These are phyloP conservation scores for Scortum barcoo DNA, from an alignment of 2,113 vertebrate species.

Conservation along the genomic window DNA sequence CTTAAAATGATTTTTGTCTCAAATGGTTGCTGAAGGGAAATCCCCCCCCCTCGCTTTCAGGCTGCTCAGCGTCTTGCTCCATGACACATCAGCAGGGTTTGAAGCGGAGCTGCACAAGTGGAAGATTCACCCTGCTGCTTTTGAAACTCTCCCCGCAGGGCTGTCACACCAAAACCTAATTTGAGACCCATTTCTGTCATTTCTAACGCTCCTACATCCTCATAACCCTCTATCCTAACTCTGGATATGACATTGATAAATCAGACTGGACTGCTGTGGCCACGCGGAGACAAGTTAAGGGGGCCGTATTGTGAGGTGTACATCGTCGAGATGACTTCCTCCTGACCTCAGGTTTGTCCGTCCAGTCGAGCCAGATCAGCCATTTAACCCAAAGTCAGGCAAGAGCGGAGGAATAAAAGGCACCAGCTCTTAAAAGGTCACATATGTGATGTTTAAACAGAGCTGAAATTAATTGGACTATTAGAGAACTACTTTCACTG, in stretches of 20 bases:
- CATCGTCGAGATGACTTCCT: constrained; percentile 15
- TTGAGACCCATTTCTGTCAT: constrained; percentile 47
- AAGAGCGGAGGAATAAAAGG: background rate
- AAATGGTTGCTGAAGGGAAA: background rate
- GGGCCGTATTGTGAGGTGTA: constrained; percentile 10
- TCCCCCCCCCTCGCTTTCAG: background rate
- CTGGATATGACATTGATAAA: constrained; percentile 51
- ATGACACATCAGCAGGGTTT: background rate
- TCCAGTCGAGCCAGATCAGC: constrained; percentile 8
- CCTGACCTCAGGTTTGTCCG: background rate
- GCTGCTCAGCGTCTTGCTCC: background rate
- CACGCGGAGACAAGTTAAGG: constrained; percentile 9
- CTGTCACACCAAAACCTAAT: constrained; percentile 54
- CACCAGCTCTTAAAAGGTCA: constrained; percentile 19
- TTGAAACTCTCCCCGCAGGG: constrained; percentile 38
- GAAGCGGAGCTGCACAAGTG: background rate
- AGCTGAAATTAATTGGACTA: background rate
- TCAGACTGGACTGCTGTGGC: constrained; percentile 14
- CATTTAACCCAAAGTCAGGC: constrained; percentile 1
- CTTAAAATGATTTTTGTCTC: background rate
- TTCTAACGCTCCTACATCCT: constrained; percentile 47
- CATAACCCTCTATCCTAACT: constrained; percentile 42
- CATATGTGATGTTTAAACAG: background rate
- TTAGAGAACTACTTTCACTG: background rate
- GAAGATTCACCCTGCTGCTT: constrained; percentile 24